A percentile compares a stretch with the other conserved stretches of the same genome.
Conservation (phyloP, 2,113 vertebrate species). For the Loxodonta africana region DNA sequence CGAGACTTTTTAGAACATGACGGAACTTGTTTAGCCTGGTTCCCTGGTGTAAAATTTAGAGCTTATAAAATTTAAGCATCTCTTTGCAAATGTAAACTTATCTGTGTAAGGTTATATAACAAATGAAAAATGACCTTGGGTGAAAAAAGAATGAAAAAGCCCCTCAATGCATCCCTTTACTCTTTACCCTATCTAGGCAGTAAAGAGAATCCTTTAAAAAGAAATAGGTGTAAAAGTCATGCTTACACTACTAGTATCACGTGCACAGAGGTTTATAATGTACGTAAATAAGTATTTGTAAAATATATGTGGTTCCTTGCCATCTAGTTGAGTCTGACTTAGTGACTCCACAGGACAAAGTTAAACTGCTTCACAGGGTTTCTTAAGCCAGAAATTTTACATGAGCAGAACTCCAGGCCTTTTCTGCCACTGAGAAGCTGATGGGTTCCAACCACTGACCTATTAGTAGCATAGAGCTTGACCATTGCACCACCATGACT, state of each 20-base stretch:
- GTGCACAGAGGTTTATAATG: not conserved
- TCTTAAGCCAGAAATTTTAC: no score
- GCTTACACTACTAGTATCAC: not conserved
- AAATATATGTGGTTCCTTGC: no score
- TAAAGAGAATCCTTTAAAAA: not conserved
- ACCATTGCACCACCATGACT: no score
- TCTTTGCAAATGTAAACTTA: conserved; percentile 38
- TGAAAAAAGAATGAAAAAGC: conserved; percentile 59
- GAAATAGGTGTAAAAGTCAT: not conserved
- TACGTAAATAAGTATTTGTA: conserved; percentile 44
- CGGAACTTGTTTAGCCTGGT: conserved; percentile 48
- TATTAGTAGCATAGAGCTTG: no score
- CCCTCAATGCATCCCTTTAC: not conserved
- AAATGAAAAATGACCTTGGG: conserved; percentile 11
- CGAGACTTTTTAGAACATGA: conserved; percentile 46
- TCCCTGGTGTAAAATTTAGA: conserved; percentile 37
- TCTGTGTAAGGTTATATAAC: conserved; percentile 49
- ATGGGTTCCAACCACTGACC: no score
- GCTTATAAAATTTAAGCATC: conserved; percentile 49
- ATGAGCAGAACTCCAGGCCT: no score
- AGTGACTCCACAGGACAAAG: no score
- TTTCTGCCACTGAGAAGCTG: no score
- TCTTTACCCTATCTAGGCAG: not conserved
- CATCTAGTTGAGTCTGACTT: no score
- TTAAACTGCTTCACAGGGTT: no score